Evolutionary conservation across 2,888 invertebrate species (phyloP).

Genomic region (Drosophila parthenogenetica): DNA sequence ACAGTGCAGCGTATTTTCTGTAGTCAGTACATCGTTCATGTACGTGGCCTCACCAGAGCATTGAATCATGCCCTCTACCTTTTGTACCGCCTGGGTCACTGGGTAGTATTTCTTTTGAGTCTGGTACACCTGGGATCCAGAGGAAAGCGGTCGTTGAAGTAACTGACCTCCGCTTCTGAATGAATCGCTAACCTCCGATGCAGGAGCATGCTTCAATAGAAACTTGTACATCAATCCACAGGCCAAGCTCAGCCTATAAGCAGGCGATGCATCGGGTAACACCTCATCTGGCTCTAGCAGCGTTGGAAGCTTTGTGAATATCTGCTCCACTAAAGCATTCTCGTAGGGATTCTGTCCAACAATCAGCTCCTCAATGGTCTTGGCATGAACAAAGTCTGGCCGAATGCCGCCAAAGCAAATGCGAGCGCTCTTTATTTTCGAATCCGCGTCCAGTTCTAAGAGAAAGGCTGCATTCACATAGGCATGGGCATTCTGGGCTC

Average conservation of each 20-base stretch:
- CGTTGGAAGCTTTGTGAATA: constrained; percentile 86
- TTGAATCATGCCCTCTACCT: constrained; percentile 89
- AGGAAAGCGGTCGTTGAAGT: constrained; percentile 88
- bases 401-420: constrained; percentile 89
- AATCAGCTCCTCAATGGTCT: constrained; percentile 86
- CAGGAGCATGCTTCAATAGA: constrained; percentile 87
- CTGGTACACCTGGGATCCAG: constrained; percentile 89
- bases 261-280: constrained; percentile 89
- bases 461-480: constrained; percentile 91
- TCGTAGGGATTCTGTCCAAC: constrained; percentile 86
- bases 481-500: constrained; percentile 92
- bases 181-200: constrained; percentile 74
- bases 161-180: constrained; percentile 83
- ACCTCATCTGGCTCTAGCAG: constrained; percentile 89
- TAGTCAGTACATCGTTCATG: constrained; percentile 90
- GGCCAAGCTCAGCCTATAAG: constrained; percentile 90
- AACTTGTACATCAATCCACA: constrained; percentile 92
- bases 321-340: constrained; percentile 80
- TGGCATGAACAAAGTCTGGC: constrained; percentile 87
- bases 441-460: constrained; percentile 86
- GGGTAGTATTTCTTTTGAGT: constrained; percentile 90
- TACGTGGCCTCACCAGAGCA: constrained; percentile 92
- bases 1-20: constrained; percentile 86
- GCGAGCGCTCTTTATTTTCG: constrained; percentile 84
- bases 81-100: constrained; percentile 90